Conservation (phyloP, 2,888 invertebrate species). For the Eurois occulta region DNA sequence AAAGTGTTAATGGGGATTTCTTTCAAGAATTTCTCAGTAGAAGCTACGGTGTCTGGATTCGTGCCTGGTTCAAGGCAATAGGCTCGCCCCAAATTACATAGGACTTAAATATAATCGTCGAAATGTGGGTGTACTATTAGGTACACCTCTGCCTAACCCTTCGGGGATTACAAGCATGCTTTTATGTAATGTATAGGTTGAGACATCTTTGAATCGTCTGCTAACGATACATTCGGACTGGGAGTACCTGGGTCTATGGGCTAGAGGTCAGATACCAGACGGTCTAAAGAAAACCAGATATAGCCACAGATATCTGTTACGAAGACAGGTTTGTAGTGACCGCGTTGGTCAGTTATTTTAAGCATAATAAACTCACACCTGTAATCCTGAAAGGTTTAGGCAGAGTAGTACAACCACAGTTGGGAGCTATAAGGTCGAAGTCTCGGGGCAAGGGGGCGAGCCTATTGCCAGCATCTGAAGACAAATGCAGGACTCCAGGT, state of each 20-base stretch:
- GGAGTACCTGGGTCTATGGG: conserved; percentile 27
- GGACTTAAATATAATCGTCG: background rate
- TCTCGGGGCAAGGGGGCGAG: background rate
- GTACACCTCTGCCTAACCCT: background rate
- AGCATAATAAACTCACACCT: background rate
- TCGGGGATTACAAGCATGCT: background rate
- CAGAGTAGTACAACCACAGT: background rate
- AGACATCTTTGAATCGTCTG: conserved; percentile 17
- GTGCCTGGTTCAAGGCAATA: too few species aligned
- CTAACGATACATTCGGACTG: conserved; percentile 28
- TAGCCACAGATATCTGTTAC: conserved; percentile 1
- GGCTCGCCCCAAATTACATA: background rate
- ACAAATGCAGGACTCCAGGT: background rate
- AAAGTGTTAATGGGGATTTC: background rate
- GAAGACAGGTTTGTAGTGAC: background rate
- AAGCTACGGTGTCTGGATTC: too few species aligned
- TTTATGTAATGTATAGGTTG: background rate
- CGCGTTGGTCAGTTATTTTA: background rate
- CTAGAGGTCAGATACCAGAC: conserved; percentile 42
- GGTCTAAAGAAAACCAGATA: conserved; percentile 46
- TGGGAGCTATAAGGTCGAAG: background rate
- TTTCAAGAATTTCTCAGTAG: background rate
- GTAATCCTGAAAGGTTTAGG: too few species aligned
- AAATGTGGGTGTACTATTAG: background rate
- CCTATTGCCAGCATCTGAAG: background rate